Conservation (phyloP, 1,140 invertebrate genomes). For the Pseudomyrmex gracilis region DNA sequence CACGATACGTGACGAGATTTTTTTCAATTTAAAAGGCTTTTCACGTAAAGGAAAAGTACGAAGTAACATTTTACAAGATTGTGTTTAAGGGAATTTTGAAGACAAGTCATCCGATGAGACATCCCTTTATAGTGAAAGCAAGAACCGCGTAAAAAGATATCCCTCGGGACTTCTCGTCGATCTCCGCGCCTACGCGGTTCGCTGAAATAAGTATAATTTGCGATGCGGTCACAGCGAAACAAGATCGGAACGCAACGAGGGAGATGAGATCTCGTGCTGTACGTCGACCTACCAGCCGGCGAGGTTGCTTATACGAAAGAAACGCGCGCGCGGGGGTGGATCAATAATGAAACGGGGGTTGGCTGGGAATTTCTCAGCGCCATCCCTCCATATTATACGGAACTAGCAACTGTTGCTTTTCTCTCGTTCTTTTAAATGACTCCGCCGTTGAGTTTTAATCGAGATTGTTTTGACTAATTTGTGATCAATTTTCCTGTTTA, state of each 20-base stretch:
- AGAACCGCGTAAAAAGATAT: background rate
- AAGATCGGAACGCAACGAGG: background rate
- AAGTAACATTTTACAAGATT: too few relatives aligned
- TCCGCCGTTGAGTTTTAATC: background rate
- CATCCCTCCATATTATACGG: constrained; percentile 65
- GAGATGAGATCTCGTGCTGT: background rate
- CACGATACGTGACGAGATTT: too few relatives aligned
- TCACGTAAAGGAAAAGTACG: too few relatives aligned
- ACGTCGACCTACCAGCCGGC: constrained; percentile 14
- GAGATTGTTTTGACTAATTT: background rate
- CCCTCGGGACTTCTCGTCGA: background rate
- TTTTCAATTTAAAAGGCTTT: background rate
- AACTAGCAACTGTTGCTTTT: constrained; percentile 75
- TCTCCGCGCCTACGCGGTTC: background rate
- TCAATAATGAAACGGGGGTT: constrained; percentile 75
- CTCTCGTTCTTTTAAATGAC: background rate
- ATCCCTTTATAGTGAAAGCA: too few relatives aligned
- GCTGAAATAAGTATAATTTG: constrained; percentile 20
- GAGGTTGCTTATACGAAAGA: constrained; percentile 31
- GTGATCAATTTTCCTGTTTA: background rate
- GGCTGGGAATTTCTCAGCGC: constrained; percentile 75
- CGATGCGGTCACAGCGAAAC: background rate
- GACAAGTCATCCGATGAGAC: too few relatives aligned
- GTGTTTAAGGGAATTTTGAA: too few relatives aligned
- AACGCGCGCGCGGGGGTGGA: constrained; percentile 61